phyloP scores from a whole-genome alignment of 2,888 invertebrate species.

The Machimus atricapillus region DNA sequence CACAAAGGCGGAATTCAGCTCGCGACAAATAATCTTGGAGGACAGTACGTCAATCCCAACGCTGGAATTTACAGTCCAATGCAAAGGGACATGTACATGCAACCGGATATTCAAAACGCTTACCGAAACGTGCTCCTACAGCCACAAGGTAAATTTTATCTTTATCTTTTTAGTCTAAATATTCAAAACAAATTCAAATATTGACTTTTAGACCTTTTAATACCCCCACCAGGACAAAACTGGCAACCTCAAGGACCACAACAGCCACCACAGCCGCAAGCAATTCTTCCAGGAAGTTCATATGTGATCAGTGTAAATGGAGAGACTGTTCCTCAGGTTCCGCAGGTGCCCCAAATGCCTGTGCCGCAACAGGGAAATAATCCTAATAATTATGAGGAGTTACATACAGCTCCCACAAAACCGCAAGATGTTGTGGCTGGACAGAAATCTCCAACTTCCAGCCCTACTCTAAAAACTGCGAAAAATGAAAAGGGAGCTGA shows the following conservation, averaged over 20 bases:
- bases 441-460: background rate
- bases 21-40: slow-evolving; percentile 54
- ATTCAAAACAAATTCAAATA: background rate
- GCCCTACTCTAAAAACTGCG: background rate
- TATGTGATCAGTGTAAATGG: slow-evolving; percentile 41
- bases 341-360: slow-evolving; percentile 5
- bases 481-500: slow-evolving; percentile 31
- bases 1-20: slow-evolving; percentile 74
- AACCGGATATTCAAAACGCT: slow-evolving; percentile 46
- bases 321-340: slow-evolving; percentile 41
- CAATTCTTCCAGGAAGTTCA: background rate
- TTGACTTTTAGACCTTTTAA: slow-evolving; percentile 28
- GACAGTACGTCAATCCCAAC: slow-evolving; percentile 43
- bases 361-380: background rate
- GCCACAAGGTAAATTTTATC: slow-evolving; percentile 46
- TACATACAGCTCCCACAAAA: slow-evolving; percentile 31
- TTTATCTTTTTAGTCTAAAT: background rate
- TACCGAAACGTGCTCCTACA: slow-evolving; percentile 46
- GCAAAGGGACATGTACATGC: slow-evolving; percentile 55
- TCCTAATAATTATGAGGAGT: background rate
- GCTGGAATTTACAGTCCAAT: slow-evolving; percentile 52
- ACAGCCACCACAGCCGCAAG: slow-evolving; percentile 13
- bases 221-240: slow-evolving; percentile 51
- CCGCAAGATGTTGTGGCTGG: slow-evolving; percentile 24
- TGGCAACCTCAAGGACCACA: slow-evolving; percentile 50